Conservation (phyloP, 2,888 invertebrate genomes). For the Trichopoda pennipes region DNA sequence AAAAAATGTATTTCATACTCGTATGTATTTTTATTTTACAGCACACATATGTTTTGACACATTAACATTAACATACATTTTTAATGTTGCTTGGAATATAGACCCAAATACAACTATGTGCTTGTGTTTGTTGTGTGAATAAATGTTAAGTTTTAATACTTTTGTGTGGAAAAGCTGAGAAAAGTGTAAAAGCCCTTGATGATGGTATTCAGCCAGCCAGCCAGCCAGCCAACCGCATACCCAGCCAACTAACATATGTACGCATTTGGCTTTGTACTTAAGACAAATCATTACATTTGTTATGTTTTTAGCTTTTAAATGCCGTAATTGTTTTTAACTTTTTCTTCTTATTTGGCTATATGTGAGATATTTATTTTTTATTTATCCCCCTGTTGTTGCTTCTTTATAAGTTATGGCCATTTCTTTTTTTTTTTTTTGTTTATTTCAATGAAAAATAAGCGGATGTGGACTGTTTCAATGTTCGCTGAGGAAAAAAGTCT, state of each 20-base stretch:
- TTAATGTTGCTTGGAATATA: slow-evolving; percentile 42
- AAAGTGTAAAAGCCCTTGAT: slow-evolving; percentile 3
- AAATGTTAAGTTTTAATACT: slow-evolving; percentile 1
- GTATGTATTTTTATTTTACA: no score
- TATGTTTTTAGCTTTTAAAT: slow-evolving; percentile 67
- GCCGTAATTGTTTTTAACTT: slow-evolving; percentile 65
- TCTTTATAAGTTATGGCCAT: slow-evolving; percentile 46
- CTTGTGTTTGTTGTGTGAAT: background rate
- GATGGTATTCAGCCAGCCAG: background rate
- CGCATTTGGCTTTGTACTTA: slow-evolving; percentile 34
- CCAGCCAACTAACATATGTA: slow-evolving; percentile 19
- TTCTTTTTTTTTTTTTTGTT: background rate
- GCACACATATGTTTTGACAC: background rate
- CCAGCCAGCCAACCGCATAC: slow-evolving; percentile 1
- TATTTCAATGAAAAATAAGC: slow-evolving; percentile 5
- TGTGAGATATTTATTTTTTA: slow-evolving; percentile 11
- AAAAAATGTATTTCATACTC: slow-evolving; percentile 41
- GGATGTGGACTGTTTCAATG: slow-evolving; percentile 20
- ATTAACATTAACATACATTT: slow-evolving; percentile 50
- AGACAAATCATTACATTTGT: slow-evolving; percentile 68
- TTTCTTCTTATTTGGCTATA: background rate
- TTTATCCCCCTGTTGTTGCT: slow-evolving; percentile 28
- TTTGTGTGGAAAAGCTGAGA: background rate
- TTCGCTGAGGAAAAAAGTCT: background rate
- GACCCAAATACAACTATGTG: background rate